Base-by-base conservation (phyloP, 2,113 vertebrate species). In the Misgurnus anguillicaudatus region DNA sequence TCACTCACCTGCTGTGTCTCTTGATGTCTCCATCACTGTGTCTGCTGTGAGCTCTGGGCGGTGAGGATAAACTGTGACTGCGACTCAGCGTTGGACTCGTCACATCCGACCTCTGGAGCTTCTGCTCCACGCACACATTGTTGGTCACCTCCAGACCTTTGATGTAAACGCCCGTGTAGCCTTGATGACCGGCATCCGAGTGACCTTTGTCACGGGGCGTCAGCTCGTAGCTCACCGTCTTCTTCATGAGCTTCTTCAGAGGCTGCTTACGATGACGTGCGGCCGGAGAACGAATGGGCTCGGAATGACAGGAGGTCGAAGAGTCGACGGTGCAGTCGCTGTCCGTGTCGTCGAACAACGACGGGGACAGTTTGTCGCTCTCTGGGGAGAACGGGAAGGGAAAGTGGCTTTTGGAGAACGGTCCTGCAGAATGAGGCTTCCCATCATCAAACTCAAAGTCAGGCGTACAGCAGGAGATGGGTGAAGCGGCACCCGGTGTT, bases 191-290 rank as follows among this genome's bases (percentile, higher is more conserved):
- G 36, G 84, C 58, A 1, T 93, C 93, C 0, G 75, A 72, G 77
- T 91, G 90, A 5, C 80, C 42, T 11, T 64, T 42, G 38, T 87
- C 88, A n/a, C 47, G 85, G 0, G 79, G 70, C 4, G 80, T 82
- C 36, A 90, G 67, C 79, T 94, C 92, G 0, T 87, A 93, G 83
- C 91, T 92, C 85, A 91, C 81, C 0, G 90, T 93, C 86, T 94
- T 94, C 90, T 93, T 95, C 93, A 94, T 94, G 48, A 94, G 92
- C 81, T 95, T 95, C 82, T 94, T 95, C 82, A 94, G 87, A 0
- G 93, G 93, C 21, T 94, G 93, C 69, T 92, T 94, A 79, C 91
- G 92, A 38, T 90, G 90, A n/a, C 85, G 87, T 0, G 87, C 36
- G 2, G 83, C 68, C 0, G 86, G 88, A 0, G 90, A 87, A 86